Conservation (phyloP, 2,888 invertebrate genomes). For the Andrena praecox region DNA sequence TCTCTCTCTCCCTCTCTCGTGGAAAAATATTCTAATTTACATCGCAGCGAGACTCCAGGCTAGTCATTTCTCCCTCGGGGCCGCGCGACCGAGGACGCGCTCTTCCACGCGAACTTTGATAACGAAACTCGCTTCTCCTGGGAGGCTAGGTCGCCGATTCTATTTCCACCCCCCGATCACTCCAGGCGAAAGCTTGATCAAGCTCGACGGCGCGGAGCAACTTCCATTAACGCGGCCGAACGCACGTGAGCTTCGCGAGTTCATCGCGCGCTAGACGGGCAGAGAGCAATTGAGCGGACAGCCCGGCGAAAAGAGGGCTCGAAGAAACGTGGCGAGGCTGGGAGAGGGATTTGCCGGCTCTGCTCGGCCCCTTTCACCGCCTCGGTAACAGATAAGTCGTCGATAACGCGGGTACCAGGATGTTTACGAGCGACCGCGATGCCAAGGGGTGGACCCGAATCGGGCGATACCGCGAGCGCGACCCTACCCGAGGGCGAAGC, state of each 20-base stretch:
- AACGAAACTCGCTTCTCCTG: not conserved
- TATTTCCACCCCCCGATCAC: not conserved
- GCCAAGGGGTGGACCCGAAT: not conserved
- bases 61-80: not conserved
- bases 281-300: conserved; percentile 11
- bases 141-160: not conserved
- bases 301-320: not conserved
- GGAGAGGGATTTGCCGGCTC: conserved; percentile 4
- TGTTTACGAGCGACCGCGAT: conserved; percentile 28
- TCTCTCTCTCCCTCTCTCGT: not conserved
- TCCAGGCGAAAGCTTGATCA: conserved; percentile 1
- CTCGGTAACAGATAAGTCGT: conserved; percentile 25
- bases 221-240: conserved; percentile 7
- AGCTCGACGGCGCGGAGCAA: conserved; percentile 6
- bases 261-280: not conserved
- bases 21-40: not conserved
- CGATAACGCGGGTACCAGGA: conserved; percentile 18
- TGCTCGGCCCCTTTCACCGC: not conserved
- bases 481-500: not conserved
- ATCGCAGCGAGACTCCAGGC: not conserved
- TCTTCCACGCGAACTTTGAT: not conserved
- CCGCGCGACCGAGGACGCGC: not conserved
- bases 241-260: conserved; percentile 13
- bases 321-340: not conserved
- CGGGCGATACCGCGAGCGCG: not conserved